Percentiles rank a stretch among this genome's conserved stretches.
These are phyloP conservation scores for Pampus argenteus DNA, from an alignment of 2,797 vertebrate genomes.

Conservation along the genomic window DNA sequence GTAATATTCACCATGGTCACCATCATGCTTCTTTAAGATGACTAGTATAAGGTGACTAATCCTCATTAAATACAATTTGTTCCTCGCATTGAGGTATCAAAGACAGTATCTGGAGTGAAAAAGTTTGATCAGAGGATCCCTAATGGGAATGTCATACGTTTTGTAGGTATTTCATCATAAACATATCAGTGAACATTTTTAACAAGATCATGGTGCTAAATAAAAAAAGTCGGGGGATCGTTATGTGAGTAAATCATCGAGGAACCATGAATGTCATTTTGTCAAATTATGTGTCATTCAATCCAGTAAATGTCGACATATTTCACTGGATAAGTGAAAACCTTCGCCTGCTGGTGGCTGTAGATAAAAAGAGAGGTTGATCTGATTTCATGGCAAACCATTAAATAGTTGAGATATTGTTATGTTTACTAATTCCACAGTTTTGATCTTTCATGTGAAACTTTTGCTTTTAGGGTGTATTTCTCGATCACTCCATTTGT, in stretches of 20 bases:
- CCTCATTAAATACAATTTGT: background rate
- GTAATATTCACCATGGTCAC: background rate
- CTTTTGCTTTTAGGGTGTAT: background rate
- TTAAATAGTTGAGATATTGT: background rate
- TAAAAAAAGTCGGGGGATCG: too few species aligned
- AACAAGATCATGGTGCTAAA: background rate
- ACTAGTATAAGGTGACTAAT: background rate
- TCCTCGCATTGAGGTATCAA: background rate
- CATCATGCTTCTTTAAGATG: too few species aligned
- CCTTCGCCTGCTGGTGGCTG: too few species aligned
- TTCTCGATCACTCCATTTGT: background rate
- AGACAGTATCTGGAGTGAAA: background rate
- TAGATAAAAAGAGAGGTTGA: background rate
- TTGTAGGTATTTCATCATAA: background rate
- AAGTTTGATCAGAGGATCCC: background rate
- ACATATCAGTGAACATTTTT: background rate
- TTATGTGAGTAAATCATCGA: too few species aligned
- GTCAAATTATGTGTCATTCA: background rate
- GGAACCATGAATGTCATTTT: too few species aligned
- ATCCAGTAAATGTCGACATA: background rate
- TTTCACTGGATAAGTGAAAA: background rate
- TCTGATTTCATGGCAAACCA: background rate
- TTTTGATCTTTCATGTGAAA: too few species aligned
- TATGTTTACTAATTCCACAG: background rate
- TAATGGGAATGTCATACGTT: background rate